These are phyloP conservation scores for Epirrita christyi DNA, from an alignment of 2,888 invertebrate genomes.

Conservation along the genomic window DNA sequence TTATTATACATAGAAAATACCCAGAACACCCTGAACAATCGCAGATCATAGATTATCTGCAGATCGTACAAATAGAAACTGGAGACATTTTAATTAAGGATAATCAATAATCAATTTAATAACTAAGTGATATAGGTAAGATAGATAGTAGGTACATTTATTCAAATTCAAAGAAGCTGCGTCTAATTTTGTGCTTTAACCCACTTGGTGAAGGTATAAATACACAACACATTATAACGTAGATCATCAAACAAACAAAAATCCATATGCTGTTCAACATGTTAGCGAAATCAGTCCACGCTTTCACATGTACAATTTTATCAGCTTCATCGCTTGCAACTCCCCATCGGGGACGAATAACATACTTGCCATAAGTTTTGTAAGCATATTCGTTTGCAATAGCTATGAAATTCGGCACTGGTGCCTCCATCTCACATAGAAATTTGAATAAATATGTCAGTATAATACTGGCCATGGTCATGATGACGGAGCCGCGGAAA, in stretches of 20 bases:
- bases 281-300: slow-evolving; percentile 33
- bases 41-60: no score
- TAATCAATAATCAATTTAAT: no score
- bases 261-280: slow-evolving; percentile 28
- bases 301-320: slow-evolving; percentile 9
- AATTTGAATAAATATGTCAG: slow-evolving; percentile 21
- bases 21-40: no score
- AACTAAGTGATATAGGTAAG: no score
- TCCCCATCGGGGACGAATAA: slow-evolving; percentile 25
- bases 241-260: slow-evolving; percentile 21
- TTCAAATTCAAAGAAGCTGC: slow-evolving; percentile 7
- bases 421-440: slow-evolving; percentile 13
- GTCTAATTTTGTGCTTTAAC: background rate
- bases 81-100: no score
- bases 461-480: slow-evolving; percentile 22
- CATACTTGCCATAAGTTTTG: slow-evolving; percentile 10
- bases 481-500: slow-evolving; percentile 37
- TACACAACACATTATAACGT: slow-evolving; percentile 18
- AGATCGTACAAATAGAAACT: no score
- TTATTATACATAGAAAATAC: no score
- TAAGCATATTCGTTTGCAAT: slow-evolving; percentile 26
- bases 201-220: slow-evolving; percentile 17
- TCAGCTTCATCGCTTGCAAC: background rate
- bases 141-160: background rate
- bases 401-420: slow-evolving; percentile 13